phyloP scores from a whole-genome alignment of 2,797 vertebrate genomes.

The Chaunax sp. region DNA sequence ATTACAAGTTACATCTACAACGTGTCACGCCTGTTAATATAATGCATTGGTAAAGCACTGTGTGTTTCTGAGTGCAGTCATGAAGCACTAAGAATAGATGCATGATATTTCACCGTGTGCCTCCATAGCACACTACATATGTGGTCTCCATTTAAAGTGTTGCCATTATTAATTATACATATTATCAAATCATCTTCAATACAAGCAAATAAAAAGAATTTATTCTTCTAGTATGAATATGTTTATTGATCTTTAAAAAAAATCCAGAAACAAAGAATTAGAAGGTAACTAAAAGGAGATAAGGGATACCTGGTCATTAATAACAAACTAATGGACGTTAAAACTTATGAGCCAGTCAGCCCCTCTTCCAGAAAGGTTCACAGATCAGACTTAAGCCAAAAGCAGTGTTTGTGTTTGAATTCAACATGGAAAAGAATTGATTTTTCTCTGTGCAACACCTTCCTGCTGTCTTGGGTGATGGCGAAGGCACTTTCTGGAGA shows the following conservation, averaged over 20 bases:
- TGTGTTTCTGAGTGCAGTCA: no score
- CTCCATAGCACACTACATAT: no score
- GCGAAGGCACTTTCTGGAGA: slow-evolving; percentile 93
- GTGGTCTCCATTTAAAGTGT: no score
- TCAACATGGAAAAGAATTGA: background rate
- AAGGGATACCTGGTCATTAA: slow-evolving; percentile 87
- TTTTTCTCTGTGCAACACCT: slow-evolving; percentile 63
- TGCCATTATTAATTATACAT: no score
- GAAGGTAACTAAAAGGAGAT: slow-evolving; percentile 35
- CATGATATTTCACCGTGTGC: no score
- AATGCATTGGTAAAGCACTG: no score
- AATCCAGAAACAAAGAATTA: slow-evolving; percentile 60
- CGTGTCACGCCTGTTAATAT: no score
- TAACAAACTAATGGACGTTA: slow-evolving; percentile 82
- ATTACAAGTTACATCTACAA: no score
- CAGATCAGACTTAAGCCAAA: background rate
- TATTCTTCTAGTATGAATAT: slow-evolving; percentile 86
- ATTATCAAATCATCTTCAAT: background rate
- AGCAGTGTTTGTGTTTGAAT: slow-evolving; percentile 20
- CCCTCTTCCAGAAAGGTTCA: slow-evolving; percentile 22
- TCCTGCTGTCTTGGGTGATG: slow-evolving; percentile 85
- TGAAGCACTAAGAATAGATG: no score
- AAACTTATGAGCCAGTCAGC: slow-evolving; percentile 86
- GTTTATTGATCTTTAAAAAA: slow-evolving; percentile 91
- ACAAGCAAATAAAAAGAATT: background rate